Conservation (phyloP, 2,113 vertebrate genomes). For the Lethenteron camtschaticum region DNA sequence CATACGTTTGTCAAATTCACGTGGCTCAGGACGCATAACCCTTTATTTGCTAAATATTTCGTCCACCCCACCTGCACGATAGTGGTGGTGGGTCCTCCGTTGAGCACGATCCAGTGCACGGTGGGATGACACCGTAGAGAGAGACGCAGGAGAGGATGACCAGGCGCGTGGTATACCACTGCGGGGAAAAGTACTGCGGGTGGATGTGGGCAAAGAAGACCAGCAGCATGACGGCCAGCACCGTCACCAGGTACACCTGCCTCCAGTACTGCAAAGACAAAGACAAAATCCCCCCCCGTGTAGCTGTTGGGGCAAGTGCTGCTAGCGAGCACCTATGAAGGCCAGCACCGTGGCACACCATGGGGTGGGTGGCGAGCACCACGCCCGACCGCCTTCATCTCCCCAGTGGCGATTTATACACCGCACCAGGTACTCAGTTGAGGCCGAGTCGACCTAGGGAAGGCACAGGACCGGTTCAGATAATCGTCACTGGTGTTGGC, state of each 20-base stretch:
- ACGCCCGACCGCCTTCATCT: too few species aligned
- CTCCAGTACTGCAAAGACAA: slow-evolving; percentile 51
- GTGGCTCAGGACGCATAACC: too few species aligned
- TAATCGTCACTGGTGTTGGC: too few species aligned
- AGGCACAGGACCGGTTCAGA: too few species aligned
- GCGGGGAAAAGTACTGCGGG: slow-evolving; percentile 61
- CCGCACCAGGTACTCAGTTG: too few species aligned
- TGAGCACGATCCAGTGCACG: slow-evolving; percentile 71
- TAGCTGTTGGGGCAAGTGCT: not conserved
- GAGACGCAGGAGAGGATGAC: slow-evolving; percentile 60
- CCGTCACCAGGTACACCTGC: slow-evolving; percentile 69
- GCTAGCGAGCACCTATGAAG: not conserved
- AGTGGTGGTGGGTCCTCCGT: slow-evolving; percentile 44
- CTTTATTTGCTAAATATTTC: too few species aligned
- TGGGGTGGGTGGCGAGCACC: too few species aligned
- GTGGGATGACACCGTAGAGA: slow-evolving; percentile 57
- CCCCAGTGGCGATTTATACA: too few species aligned
- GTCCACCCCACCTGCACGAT: slow-evolving; percentile 46
- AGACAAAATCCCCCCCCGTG: not conserved
- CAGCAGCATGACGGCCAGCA: slow-evolving; percentile 64
- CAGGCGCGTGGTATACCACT: slow-evolving; percentile 59
- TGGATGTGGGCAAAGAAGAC: slow-evolving; percentile 90
- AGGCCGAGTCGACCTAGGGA: too few species aligned
- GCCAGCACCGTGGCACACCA: not conserved
- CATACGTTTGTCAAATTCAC: too few species aligned